phyloP scores from a whole-genome alignment of 2,888 invertebrate species.

The Poecilus cupreus region DNA sequence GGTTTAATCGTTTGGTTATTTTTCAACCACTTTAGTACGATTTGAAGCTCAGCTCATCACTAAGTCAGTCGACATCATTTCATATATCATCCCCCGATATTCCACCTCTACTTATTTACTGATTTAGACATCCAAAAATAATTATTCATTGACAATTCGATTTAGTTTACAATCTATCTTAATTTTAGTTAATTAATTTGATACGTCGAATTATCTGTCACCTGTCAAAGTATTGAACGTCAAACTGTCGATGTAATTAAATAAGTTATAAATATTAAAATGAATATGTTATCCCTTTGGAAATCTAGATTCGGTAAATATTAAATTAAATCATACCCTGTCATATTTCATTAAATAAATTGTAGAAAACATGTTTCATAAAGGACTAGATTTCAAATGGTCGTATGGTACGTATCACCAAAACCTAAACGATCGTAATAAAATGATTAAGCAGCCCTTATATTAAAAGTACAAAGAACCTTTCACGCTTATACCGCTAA shows the following conservation, averaged over 20 bases:
- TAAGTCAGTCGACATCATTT: neutral
- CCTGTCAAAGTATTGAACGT: neutral
- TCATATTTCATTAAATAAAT: neutral
- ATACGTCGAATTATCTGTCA: neutral
- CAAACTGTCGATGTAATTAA: neutral
- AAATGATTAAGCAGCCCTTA: no score
- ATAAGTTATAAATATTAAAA: neutral
- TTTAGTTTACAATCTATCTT: neutral
- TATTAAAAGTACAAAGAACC: no score
- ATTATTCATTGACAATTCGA: neutral
- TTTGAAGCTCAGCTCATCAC: conserved; percentile 6
- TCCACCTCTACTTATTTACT: neutral
- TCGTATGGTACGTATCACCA: no score
- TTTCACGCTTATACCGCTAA: no score
- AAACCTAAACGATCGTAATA: no score
- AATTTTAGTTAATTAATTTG: neutral
- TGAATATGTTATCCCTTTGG: neutral
- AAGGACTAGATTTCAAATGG: neutral
- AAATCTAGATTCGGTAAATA: neutral
- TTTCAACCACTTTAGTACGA: conserved; percentile 1
- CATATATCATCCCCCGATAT: neutral
- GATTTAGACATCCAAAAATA: neutral
- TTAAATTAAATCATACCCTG: neutral
- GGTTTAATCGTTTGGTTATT: neutral
- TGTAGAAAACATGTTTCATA: neutral